A percentile compares a stretch with the other conserved stretches of the same genome.
phyloP scores from a whole-genome alignment of 2,113 vertebrate genomes.

The Lagenorhynchus albirostris region DNA sequence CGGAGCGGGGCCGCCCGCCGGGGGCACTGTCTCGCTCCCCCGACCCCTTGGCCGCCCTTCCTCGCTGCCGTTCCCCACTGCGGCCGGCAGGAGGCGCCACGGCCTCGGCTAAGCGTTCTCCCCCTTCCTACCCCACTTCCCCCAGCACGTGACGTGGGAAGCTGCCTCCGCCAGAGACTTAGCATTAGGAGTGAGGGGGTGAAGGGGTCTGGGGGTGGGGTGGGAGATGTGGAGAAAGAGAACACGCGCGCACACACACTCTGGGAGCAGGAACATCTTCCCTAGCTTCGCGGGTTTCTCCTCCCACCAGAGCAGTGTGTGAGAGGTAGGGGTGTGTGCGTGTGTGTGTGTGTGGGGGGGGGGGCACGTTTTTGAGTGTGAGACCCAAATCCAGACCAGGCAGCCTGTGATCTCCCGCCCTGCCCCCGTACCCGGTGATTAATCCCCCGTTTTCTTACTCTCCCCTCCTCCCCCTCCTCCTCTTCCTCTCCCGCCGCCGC shows the following conservation, averaged over 20 bases:
- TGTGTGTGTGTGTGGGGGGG: background rate
- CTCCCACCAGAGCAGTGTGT: slow-evolving; percentile 26
- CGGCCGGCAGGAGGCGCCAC: slow-evolving; percentile 65
- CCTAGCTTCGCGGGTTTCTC: slow-evolving; percentile 41
- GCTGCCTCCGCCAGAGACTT: slow-evolving; percentile 64
- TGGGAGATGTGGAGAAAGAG: slow-evolving; percentile 45
- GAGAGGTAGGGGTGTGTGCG: slow-evolving; percentile 39
- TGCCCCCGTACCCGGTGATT: background rate
- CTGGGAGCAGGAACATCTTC: slow-evolving; percentile 26
- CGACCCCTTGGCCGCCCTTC: background rate
- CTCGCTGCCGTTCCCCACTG: background rate
- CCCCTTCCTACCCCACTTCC: slow-evolving; percentile 56
- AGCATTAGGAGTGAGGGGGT: slow-evolving; percentile 62
- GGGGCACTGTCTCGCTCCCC: background rate
- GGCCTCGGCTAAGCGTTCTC: slow-evolving; percentile 55
- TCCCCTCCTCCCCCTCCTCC: slow-evolving; percentile 22
- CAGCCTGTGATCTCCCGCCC: slow-evolving; percentile 48
- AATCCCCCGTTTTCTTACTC: slow-evolving; percentile 14
- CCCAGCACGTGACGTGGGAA: slow-evolving; percentile 67
- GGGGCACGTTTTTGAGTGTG: slow-evolving; percentile 8
- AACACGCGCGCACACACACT: background rate
- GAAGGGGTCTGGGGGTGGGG: slow-evolving; percentile 61
- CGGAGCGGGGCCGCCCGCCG: background rate
- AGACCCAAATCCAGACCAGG: slow-evolving; percentile 52
- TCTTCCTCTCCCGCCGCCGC: slow-evolving; percentile 19